phyloP scores from a whole-genome alignment of 2,888 invertebrate genomes.

The Rhagonycha lutea region DNA sequence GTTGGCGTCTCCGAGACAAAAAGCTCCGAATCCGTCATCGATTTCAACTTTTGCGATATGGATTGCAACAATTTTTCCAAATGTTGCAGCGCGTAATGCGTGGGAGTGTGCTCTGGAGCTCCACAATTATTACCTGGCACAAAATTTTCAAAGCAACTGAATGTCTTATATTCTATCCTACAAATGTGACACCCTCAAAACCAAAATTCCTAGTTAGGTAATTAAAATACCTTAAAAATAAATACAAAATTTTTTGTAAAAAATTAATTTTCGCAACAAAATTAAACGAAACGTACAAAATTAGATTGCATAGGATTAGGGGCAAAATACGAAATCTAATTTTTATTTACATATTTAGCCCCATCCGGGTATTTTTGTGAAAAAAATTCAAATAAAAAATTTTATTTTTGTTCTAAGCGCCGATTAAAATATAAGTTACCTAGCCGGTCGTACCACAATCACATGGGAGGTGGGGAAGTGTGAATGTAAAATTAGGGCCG shows the following conservation, averaged over 20 bases:
- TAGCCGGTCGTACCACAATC: slow-evolving; percentile 73
- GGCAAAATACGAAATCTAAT: not conserved
- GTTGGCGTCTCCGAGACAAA: not conserved
- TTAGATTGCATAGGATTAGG: not conserved
- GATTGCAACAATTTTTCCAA: slow-evolving; percentile 67
- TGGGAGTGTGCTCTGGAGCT: slow-evolving; percentile 78
- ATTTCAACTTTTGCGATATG: slow-evolving; percentile 57
- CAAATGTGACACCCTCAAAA: slow-evolving; percentile 30
- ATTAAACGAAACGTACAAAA: not conserved
- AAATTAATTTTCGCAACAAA: not conserved
- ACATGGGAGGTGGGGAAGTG: slow-evolving; percentile 75
- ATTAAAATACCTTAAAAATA: slow-evolving; percentile 15
- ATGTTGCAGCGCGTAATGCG: slow-evolving; percentile 74
- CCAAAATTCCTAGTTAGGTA: not conserved
- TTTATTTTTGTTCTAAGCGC: not conserved
- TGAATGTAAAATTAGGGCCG: slow-evolving; percentile 68
- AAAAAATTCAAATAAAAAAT: not conserved
- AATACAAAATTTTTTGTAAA: not conserved
- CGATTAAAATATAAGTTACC: slow-evolving; percentile 44
- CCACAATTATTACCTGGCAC: slow-evolving; percentile 80
- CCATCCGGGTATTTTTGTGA: not conserved
- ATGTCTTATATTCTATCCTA: slow-evolving; percentile 81
- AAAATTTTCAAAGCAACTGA: slow-evolving; percentile 89
- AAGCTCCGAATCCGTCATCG: slow-evolving; percentile 7
- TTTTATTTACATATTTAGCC: not conserved